Evolutionary conservation across 2,797 vertebrate species (phyloP).

Genomic region (Darevskia mixta): DNA sequence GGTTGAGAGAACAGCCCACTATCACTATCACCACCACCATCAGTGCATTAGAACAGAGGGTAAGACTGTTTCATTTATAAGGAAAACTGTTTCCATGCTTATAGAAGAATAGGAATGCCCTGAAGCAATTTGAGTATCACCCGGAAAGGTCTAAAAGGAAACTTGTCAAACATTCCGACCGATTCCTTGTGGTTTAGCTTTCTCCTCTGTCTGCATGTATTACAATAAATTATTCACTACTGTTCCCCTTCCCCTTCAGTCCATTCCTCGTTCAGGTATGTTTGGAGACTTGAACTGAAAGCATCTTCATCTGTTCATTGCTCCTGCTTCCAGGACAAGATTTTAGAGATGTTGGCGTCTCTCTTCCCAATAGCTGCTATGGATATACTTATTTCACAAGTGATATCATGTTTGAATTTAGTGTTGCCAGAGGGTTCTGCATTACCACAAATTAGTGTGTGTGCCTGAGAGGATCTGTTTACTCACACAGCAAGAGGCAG

Average conservation of each 20-base stretch:
- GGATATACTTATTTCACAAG: neutral
- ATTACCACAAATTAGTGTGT: neutral
- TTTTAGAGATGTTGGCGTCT: neutral
- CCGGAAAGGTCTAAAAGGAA: slow-evolving; percentile 35
- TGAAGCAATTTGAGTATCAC: rapidly evolving
- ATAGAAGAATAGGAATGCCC: neutral
- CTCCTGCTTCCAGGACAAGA: neutral
- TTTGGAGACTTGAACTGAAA: neutral
- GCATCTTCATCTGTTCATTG: neutral
- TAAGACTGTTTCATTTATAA: neutral
- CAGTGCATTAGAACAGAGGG: rapidly evolving
- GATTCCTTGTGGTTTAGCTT: slow-evolving; percentile 6
- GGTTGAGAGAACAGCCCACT: neutral
- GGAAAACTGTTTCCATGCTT: slow-evolving; percentile 35
- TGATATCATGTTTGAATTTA: neutral
- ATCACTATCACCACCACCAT: neutral
- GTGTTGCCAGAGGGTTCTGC: neutral
- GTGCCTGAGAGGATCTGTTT: neutral
- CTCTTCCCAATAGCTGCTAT: neutral
- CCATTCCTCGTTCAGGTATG: neutral
- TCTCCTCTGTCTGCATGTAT: neutral
- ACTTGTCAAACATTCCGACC: neutral
- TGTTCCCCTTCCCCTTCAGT: neutral
- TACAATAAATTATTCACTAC: neutral
- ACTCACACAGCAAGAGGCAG: neutral